A percentile compares a stretch with the other conserved stretches of the same genome.
Evolutionary conservation across 2,113 vertebrate species (phyloP).

Genomic region (Atherinomorus stipes): DNA sequence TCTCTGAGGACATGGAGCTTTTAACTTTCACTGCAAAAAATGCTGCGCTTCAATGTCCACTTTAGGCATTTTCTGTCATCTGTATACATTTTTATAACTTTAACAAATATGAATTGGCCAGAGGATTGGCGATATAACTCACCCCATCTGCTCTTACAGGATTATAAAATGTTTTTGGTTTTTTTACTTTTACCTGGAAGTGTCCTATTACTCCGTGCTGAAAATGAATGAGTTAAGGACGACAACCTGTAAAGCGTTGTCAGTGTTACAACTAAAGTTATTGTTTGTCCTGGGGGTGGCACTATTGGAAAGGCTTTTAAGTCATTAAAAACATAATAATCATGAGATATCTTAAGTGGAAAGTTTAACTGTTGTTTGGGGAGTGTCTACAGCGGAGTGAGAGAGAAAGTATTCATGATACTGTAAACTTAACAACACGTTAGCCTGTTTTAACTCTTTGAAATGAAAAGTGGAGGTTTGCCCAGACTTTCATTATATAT

Average conservation of each 20-base stretch:
- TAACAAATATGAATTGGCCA: no score
- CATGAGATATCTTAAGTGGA: not conserved
- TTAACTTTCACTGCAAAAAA: constrained; percentile 30
- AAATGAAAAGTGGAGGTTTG: no score
- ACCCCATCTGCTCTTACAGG: no score
- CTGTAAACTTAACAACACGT: not conserved
- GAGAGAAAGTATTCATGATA: not conserved
- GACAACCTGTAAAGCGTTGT: constrained; percentile 13
- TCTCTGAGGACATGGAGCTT: constrained; percentile 18
- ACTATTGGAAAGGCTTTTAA: not conserved
- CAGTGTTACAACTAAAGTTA: not conserved
- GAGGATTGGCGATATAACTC: no score
- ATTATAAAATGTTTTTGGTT: no score
- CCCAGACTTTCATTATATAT: no score
- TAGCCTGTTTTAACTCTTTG: not conserved
- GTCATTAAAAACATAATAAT: not conserved
- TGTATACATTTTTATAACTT: not conserved
- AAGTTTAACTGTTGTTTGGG: not conserved
- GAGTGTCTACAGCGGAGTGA: not conserved
- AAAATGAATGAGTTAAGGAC: not conserved
- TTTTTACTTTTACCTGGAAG: not conserved
- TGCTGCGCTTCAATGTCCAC: not conserved
- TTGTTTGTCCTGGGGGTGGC: constrained; percentile 2
- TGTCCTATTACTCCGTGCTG: constrained; percentile 5
- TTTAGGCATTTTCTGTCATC: constrained; percentile 1